Base-by-base conservation (phyloP, 2,888 invertebrate species). In the Maniola hyperantus region DNA sequence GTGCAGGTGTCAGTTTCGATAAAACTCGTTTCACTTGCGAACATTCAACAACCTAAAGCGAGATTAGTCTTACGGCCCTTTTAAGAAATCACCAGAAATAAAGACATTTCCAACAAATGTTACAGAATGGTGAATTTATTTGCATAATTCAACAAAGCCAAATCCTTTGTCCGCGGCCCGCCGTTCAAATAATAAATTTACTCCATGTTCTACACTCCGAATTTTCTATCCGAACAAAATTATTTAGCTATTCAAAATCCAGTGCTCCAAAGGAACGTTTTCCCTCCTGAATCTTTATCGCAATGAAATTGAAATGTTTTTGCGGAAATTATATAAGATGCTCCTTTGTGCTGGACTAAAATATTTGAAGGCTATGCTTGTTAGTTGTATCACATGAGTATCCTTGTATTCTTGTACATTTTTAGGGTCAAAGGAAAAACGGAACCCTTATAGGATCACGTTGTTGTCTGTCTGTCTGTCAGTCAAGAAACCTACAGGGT, bases 91-190 rank as follows among this genome's bases (percentile, higher is more conserved):
- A 83, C 84, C 85, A 81, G 83, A 89, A 89, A 90, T 90, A 89
- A 90, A 89, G 89, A 89, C 90, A 89, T 91, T 89, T 82, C 84
- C 84, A 88, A 90, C 91, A 91, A 91, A 90, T 91, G 91, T 91
- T 91, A 89, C 91, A 88, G 86, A 89, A 89, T 89, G 89, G 89
- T 88, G 90, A 91, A 91, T 91, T 89, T 90, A 91, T 91, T 91
- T 91, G 90, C 90, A 91, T 91, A 91, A 89, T 88, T 91, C 89
- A 85, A 83, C 85, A 87, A 89, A 88, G 86, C 89, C 86, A 86
- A 91, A 89, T 88, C 91, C 88, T 89, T 90, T 91, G 90, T 89
- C 90, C 89, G 89, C 84, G 79, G 82, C 82, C 83, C 82, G 83
- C 81, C 83, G 83, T 83, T 85, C 77, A 89, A 89, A 89, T 89